phyloP scores from a whole-genome alignment of 2,113 vertebrate species.

The Nannospalax galili region DNA sequence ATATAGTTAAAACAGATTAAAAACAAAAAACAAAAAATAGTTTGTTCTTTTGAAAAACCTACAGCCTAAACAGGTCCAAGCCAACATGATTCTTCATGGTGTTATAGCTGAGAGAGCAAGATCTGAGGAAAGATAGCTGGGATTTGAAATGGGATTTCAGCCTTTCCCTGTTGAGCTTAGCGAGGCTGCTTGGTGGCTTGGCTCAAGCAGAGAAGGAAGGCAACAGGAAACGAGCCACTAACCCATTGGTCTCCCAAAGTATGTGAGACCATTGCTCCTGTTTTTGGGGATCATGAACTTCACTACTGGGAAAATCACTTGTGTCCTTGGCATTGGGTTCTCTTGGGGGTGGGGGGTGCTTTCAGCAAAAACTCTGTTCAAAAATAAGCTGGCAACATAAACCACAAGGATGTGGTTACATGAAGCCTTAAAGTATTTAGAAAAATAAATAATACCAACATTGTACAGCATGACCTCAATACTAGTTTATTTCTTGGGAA shows the following conservation, averaged over 20 bases:
- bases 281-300: neutral
- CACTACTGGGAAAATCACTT: neutral
- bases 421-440: conserved; percentile 7
- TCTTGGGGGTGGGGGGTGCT: neutral
- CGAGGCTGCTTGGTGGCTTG: neutral
- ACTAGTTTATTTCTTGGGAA: neutral
- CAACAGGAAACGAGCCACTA: neutral
- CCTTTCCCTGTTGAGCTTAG: neutral
- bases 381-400: neutral
- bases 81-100: neutral
- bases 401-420: neutral
- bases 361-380: conserved; percentile 25
- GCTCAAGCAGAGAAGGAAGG: neutral
- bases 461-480: neutral
- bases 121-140: neutral
- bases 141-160: neutral
- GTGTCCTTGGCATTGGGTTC: neutral
- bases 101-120: neutral
- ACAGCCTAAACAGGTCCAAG: neutral
- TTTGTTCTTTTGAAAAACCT: neutral
- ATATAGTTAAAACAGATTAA: neutral
- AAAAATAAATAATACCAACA: neutral
- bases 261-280: neutral
- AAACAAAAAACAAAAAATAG: neutral
- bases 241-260: neutral